phyloP scores from a whole-genome alignment of 2,797 vertebrate species.

The Chiroxiphia lanceolata region DNA sequence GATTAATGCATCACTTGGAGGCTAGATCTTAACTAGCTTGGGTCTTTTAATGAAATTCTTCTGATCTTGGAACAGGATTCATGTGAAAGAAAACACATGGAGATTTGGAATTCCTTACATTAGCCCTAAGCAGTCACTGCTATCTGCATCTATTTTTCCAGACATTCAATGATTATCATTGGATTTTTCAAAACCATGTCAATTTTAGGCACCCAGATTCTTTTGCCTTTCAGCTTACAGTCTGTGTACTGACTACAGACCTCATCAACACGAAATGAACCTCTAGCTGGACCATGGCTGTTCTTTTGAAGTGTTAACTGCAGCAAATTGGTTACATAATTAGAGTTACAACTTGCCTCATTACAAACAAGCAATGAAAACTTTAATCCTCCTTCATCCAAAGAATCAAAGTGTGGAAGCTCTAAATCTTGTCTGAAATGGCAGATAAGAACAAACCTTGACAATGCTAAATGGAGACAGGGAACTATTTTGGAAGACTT shows the following conservation, averaged over 20 bases:
- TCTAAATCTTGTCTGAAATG: constrained; percentile 50
- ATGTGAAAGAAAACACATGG: background rate
- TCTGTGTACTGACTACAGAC: background rate
- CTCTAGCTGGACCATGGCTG: background rate
- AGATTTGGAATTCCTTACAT: constrained; percentile 8
- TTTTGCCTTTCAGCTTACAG: background rate
- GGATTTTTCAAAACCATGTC: background rate
- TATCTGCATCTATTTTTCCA: background rate
- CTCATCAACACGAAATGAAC: background rate
- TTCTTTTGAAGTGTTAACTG: constrained; percentile 36
- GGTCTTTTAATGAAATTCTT: constrained; percentile 21
- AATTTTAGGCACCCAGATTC: background rate
- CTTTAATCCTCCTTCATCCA: constrained; percentile 12
- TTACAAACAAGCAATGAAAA: constrained; percentile 34
- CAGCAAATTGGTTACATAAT: constrained; percentile 5
- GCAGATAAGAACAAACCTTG: constrained; percentile 54
- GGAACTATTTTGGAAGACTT: constrained; percentile 45
- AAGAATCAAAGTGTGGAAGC: constrained; percentile 33
- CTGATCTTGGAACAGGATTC: background rate
- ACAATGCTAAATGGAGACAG: constrained; percentile 47
- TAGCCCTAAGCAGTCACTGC: background rate
- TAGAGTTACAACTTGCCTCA: constrained; percentile 21
- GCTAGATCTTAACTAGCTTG: background rate
- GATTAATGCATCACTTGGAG: background rate
- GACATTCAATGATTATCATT: background rate